Base-by-base conservation (phyloP, 2,113 vertebrate species). In the Actinemys pallida region DNA sequence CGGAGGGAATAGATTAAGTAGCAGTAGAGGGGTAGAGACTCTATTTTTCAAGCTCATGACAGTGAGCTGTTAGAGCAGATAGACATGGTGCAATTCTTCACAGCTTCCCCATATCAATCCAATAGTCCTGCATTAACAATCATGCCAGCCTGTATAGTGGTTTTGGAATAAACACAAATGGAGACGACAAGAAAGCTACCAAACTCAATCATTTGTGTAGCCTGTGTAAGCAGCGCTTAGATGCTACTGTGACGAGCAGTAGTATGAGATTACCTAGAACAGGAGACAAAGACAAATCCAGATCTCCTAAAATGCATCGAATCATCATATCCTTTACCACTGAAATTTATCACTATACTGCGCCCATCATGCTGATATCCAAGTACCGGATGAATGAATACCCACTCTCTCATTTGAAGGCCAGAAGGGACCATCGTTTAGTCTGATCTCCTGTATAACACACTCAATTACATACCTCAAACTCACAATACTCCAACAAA, bases 71-170 rank as follows among this genome's bases (percentile, higher is more conserved):
- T 56, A 56, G 54, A 56, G 54, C 22, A 10, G 22, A 56, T 24
- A 24, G 22, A 24, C 22, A 56, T 16, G 9, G 54, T 56, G 54
- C 22, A 56, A 56, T 56, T 24, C 54, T 22, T 56, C 54, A 56
- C 54, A 24, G 54, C 22, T 24, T 53, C 54, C 54, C 22, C 22
- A 56, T 56, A 24, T 56, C 54, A 56, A 22, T 56, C 54, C 54
- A 4, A 24, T 56, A 56, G 8, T 56, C 7, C 54, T 56, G 54
- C 22, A 56, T 56, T 56, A 56, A 56, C 54, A 56, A 56, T 86
- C 50, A 4, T 5, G 1, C 45, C 56, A 84, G 47, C 0, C 0
- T 9, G 81, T 27, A 10, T 59, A 27, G 56, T 31, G 54, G 22
- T 62, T 83, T 79, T 49, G 19, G 11, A 49, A 81, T 20, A 11